Evolutionary conservation across 2,888 invertebrate genomes (phyloP).

Genomic region (Elgonia sp.): DNA sequence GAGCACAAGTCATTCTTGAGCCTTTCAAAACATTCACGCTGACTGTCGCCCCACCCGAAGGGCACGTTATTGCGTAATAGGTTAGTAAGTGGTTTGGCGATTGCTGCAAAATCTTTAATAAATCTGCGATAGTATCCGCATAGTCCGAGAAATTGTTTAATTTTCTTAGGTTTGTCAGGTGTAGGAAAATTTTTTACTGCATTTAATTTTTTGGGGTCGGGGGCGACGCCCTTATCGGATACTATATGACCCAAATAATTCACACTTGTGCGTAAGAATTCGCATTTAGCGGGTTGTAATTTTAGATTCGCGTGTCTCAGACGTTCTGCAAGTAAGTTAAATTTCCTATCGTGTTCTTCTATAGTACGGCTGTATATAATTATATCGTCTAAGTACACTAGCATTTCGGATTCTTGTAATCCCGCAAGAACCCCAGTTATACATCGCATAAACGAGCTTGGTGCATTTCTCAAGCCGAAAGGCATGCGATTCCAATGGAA

Average conservation of each 20-base stretch:
- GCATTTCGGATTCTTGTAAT: constrained; percentile 70
- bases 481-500: constrained; percentile 76
- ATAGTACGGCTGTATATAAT: constrained; percentile 33
- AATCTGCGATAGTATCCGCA: constrained; percentile 83
- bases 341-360: constrained; percentile 31
- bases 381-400: constrained; percentile 71
- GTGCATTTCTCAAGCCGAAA: constrained; percentile 22
- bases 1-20: constrained; percentile 10
- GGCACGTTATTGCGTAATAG: constrained; percentile 54
- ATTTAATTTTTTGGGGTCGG: constrained; percentile 78
- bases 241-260: constrained; percentile 80
- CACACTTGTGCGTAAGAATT: constrained; percentile 56
- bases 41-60: constrained; percentile 6
- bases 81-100: constrained; percentile 69
- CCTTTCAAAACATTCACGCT: neutral
- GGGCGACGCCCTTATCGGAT: constrained; percentile 75
- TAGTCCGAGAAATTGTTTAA: constrained; percentile 75
- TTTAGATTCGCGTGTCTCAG: neutral
- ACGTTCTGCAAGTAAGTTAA: neutral
- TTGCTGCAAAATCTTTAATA: constrained; percentile 69
- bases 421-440: constrained; percentile 74
- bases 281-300: neutral
- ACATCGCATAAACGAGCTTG: constrained; percentile 77
- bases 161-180: constrained; percentile 73
- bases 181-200: too few relatives aligned